Evolutionary conservation across 1,140 invertebrate species (phyloP).

Genomic region (Hypothenemus hampei): DNA sequence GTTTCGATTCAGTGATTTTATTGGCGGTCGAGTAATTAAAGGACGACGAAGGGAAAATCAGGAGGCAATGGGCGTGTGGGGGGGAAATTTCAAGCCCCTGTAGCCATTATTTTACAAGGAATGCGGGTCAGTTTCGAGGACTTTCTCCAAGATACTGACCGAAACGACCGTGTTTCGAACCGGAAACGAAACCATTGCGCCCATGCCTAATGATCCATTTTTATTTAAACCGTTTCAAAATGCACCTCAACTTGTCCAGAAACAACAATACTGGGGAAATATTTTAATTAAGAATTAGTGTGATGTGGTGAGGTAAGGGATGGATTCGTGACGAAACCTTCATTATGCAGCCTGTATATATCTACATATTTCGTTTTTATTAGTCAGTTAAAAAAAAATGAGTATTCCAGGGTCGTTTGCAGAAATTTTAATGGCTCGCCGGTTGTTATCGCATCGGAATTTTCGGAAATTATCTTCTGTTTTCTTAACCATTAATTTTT

Average conservation of each 20-base stretch:
- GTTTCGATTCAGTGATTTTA: constrained; percentile 15
- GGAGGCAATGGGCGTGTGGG: too few species aligned
- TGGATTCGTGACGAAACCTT: too few species aligned
- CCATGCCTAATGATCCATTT: constrained; percentile 11
- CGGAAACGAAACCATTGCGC: constrained; percentile 7
- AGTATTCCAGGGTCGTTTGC: too few species aligned
- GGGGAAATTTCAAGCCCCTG: constrained; percentile 3
- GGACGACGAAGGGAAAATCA: constrained; percentile 4
- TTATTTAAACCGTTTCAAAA: too few species aligned
- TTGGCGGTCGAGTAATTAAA: neutral
- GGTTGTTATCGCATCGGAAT: constrained; percentile 39
- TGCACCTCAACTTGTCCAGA: too few species aligned
- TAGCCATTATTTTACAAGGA: constrained; percentile 12
- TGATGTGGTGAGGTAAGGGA: too few species aligned
- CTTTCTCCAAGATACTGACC: constrained; percentile 10
- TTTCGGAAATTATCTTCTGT: constrained; percentile 43
- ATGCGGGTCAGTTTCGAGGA: constrained; percentile 10
- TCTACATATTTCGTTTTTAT: too few species aligned
- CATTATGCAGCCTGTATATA: too few species aligned
- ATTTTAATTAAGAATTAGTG: too few species aligned
- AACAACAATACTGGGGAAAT: too few species aligned
- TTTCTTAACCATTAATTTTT: constrained; percentile 44
- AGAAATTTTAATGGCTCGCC: constrained; percentile 25
- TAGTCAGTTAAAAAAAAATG: too few species aligned
- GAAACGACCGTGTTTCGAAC: constrained; percentile 7